Evolutionary conservation across 2,113 vertebrate genomes (phyloP).

Genomic region (Dunckerocampus dactyliophorus): DNA sequence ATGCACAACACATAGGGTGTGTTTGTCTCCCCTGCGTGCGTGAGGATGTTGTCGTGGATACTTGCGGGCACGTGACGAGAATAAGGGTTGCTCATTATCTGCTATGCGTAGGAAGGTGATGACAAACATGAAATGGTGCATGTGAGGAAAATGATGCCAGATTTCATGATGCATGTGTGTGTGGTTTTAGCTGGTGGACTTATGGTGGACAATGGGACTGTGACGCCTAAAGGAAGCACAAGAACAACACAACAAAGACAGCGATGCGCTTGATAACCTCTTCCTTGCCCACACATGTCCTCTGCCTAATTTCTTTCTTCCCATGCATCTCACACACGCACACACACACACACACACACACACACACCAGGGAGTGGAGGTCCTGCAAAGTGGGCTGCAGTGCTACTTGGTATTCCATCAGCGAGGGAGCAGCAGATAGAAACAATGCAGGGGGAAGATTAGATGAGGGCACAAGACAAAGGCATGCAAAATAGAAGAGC

Average conservation of each 20-base stretch:
- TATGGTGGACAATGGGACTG: slow-evolving; percentile 23
- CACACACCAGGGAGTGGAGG: slow-evolving; percentile 42
- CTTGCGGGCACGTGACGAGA: slow-evolving; percentile 34
- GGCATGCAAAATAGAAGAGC: neutral
- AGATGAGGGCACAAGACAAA: slow-evolving; percentile 34
- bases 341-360: neutral
- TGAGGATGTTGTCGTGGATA: slow-evolving; percentile 40
- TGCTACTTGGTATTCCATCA: slow-evolving; percentile 71
- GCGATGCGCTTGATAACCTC: neutral
- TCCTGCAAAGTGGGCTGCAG: slow-evolving; percentile 65
- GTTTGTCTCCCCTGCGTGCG: slow-evolving; percentile 8
- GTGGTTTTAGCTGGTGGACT: slow-evolving; percentile 32
- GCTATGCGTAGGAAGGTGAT: slow-evolving; percentile 16
- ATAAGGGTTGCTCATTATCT: slow-evolving; percentile 48
- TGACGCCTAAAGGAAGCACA: slow-evolving; percentile 16
- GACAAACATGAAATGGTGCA: slow-evolving; percentile 16
- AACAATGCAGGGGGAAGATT: slow-evolving; percentile 45
- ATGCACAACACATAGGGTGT: slow-evolving; percentile 14
- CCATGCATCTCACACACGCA: neutral
- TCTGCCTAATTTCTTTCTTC: neutral
- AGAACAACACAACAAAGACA: slow-evolving; percentile 26
- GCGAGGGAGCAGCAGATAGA: slow-evolving; percentile 47
- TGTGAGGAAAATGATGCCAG: slow-evolving; percentile 17
- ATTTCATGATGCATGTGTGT: slow-evolving; percentile 25
- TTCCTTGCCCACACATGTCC: neutral